Evolutionary conservation across 2,113 vertebrate genomes (phyloP).

Genomic region (Candoia aspera): DNA sequence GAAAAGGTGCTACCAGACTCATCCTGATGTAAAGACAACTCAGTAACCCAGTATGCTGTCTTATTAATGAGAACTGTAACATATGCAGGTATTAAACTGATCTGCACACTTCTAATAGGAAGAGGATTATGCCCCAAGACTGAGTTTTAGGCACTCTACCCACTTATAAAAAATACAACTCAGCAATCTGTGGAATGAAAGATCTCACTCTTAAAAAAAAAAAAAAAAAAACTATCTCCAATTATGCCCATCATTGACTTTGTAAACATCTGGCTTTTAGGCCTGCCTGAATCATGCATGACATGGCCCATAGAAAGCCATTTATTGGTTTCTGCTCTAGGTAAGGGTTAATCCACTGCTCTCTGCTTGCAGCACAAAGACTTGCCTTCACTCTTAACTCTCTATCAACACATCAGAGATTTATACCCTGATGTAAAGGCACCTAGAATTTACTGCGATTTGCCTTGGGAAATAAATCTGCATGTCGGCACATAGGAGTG

Average conservation of each 20-base stretch:
- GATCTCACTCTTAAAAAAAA: not conserved
- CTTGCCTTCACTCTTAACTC: not conserved
- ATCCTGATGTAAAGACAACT: not conserved
- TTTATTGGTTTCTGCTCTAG: not conserved
- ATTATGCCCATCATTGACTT: not conserved
- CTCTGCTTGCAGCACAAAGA: not conserved
- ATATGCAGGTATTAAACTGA: not conserved
- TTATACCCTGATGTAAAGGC: not conserved
- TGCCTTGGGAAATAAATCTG: not conserved
- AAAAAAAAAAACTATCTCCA: not conserved
- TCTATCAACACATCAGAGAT: slow-evolving; percentile 1
- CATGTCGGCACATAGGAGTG: rapidly evolving
- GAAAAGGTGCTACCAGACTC: not conserved
- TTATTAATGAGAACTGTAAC: not conserved
- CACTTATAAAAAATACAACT: not conserved
- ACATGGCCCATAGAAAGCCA: not conserved
- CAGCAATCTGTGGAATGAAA: not conserved
- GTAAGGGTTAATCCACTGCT: not conserved
- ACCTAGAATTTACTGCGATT: not conserved
- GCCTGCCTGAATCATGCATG: rapidly evolving
- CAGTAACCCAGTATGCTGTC: not conserved
- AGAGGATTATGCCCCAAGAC: too few relatives aligned
- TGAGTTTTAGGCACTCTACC: not conserved
- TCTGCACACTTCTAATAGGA: not conserved
- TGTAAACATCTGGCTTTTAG: not conserved